These are phyloP conservation scores for Ophioninae sp. DNA, from an alignment of 2,888 invertebrate species.

Conservation along the genomic window DNA sequence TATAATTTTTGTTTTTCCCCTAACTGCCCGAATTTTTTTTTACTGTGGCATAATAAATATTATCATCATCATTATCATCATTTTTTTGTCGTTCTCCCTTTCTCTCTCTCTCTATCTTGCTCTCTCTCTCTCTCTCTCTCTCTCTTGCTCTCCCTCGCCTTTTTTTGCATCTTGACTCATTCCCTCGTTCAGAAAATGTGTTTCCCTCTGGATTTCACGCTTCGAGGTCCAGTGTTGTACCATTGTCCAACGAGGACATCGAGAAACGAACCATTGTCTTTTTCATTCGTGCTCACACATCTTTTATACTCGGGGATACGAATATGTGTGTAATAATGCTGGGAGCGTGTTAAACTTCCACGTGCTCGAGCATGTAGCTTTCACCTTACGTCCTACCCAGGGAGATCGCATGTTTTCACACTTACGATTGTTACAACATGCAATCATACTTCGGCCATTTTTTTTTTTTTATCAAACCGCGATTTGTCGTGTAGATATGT, in stretches of 20 bases:
- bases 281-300: conserved; percentile 42
- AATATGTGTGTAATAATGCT: conserved; percentile 57
- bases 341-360: conserved; percentile 62
- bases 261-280: conserved; percentile 66
- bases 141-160: not conserved
- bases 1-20: too few species aligned
- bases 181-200: conserved; percentile 31
- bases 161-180: conserved; percentile 30
- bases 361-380: conserved; percentile 53
- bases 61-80: too few species aligned
- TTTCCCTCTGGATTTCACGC: conserved; percentile 40
- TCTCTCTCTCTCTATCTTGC: too few species aligned
- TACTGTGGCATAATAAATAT: too few species aligned
- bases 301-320: conserved; percentile 26
- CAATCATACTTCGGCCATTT: conserved; percentile 35
- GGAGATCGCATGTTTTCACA: conserved; percentile 51
- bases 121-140: too few species aligned
- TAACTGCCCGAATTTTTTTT: too few species aligned
- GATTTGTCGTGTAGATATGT: conserved; percentile 19
- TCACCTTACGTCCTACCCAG: conserved; percentile 57
- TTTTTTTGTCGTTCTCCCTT: too few species aligned
- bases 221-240: conserved; percentile 58
- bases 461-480: conserved; percentile 21
- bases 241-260: conserved; percentile 67
- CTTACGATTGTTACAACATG: conserved; percentile 49